Evolutionary conservation across 2,797 vertebrate species (phyloP), one percentile per base, ranked within the genome.

Genomic region (Manis crassicaudata): DNA sequence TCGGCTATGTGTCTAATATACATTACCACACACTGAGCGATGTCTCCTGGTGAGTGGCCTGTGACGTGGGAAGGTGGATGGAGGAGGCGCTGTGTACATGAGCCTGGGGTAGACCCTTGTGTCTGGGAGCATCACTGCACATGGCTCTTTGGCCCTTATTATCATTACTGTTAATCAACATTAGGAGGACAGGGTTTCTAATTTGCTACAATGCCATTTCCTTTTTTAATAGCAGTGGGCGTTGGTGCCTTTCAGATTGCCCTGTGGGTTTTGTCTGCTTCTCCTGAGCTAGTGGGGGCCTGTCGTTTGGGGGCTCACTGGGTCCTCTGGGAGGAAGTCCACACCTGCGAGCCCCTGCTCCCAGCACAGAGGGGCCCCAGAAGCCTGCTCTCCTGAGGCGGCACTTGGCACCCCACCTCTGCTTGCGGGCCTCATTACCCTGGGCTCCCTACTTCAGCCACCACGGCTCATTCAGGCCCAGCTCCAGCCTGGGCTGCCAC

Each of bases 21-120:
- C 99, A 99, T 97, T 99, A 99, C 97, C 99, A 99, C 98, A 99
- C 99, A 3, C 99, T 99, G 95, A 99, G 99, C 87, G 99, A 99
- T 92, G 98, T 99, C 70, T 99, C 99, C 40, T 99, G 99, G 99
- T 99, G 98, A 97, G 99, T 92, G 97, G 96, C 84, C 25, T 2
- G 23, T 11, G 14, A 6, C 0, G 16, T 0, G 8, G 11, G 62
- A 2, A 27, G 20, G 40, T 4, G 40, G 76, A 4, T 6, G 21
- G 58, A 7, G 65, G 32, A 3, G 6, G 9, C 6, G 1, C 2
- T 1, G 5, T 32, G 4, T 10, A 7, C 0, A 0, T 2, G 25
- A 1, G 13, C 11, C 27, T 25, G 25, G 40, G 25, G 20, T 3
- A 54, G 54, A 23, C 35, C 7, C 68, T 32, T 2, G 46, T 37